phyloP scores from a whole-genome alignment of 64 coral and sea anemone species.

The Stichodactyla mertensii region DNA sequence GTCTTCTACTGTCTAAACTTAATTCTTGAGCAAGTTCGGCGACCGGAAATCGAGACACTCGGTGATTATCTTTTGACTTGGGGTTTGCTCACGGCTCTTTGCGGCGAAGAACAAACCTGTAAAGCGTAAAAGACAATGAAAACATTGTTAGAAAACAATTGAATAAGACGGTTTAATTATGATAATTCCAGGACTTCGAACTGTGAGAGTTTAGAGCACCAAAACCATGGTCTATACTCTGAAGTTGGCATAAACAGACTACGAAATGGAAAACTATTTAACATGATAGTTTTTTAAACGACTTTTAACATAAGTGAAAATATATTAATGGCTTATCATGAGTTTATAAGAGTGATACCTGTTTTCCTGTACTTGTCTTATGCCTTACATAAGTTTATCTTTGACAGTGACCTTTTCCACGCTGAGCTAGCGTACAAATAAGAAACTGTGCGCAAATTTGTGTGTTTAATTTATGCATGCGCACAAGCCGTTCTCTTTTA shows the following conservation, averaged over 20 bases:
- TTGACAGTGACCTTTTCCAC: not conserved
- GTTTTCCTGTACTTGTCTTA: not conserved
- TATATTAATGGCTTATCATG: not conserved
- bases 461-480: not conserved
- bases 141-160: slow-evolving; percentile 3
- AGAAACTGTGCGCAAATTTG: not conserved
- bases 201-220: not conserved
- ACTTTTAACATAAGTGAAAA: not conserved
- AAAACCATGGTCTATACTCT: not conserved
- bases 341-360: not conserved
- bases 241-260: not conserved
- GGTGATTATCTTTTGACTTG: not conserved
- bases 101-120: not conserved
- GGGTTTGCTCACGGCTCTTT: not conserved
- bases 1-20: slow-evolving; percentile 4
- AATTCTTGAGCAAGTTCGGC: not conserved
- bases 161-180: slow-evolving; percentile 2
- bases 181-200: not conserved
- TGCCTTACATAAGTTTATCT: not conserved
- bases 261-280: not conserved
- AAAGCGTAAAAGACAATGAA: slow-evolving; percentile 1
- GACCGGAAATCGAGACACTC: slow-evolving; percentile 17
- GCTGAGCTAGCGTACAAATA: not conserved
- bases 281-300: not conserved
- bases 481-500: not conserved